Conservation (phyloP, 2,113 vertebrate species). For the Scomber colias region DNA sequence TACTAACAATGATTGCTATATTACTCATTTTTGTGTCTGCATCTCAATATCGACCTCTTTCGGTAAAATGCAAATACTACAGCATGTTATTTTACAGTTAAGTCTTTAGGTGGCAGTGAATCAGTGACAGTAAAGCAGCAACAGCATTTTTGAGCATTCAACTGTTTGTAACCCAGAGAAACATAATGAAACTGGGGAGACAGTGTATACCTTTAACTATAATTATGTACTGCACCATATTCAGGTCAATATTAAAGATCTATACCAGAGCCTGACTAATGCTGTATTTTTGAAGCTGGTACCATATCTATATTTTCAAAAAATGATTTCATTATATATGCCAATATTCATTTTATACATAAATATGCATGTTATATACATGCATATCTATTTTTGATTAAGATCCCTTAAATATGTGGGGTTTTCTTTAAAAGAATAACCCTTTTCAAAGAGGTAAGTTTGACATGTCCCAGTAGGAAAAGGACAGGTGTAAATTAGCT, state of each 20-base stretch:
- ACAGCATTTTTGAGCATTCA: background rate
- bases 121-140: background rate
- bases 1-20: too few relatives aligned
- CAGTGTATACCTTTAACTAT: background rate
- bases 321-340: background rate
- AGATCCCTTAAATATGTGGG: background rate
- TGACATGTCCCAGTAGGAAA: too few relatives aligned
- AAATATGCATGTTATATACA: background rate
- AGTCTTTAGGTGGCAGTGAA: background rate
- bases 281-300: background rate
- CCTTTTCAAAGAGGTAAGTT: too few relatives aligned
- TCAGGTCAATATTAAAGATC: background rate
- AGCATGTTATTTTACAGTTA: background rate
- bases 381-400: background rate
- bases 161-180: background rate
- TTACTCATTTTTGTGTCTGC: too few relatives aligned
- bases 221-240: background rate
- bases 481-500: too few relatives aligned
- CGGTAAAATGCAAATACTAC: constrained; percentile 18
- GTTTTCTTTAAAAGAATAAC: background rate
- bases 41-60: constrained; percentile 12
- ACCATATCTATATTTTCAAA: background rate
- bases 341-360: background rate
- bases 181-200: background rate
- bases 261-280: background rate